Conservation (phyloP, 1,140 invertebrate genomes). For the Anagrus nilaparvatae region DNA sequence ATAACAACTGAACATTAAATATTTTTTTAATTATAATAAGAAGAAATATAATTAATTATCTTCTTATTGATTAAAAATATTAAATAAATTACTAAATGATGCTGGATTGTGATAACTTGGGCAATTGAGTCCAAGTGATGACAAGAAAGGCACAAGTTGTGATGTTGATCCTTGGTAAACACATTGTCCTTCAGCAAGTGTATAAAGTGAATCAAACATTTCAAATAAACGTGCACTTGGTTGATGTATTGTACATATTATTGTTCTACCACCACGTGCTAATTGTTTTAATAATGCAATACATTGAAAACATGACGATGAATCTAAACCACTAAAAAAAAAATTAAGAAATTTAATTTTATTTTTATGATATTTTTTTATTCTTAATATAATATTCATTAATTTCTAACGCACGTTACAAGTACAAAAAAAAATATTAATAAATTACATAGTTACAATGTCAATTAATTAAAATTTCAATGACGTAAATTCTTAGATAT, state of each 20-base stretch:
- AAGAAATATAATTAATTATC: conserved; percentile 7
- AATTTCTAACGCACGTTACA: not conserved
- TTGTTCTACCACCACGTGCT: conserved; percentile 81
- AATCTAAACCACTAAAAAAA: conserved; percentile 74
- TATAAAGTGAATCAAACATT: conserved; percentile 94
- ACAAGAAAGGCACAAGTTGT: conserved; percentile 79
- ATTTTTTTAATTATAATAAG: conserved; percentile 9
- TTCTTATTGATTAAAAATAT: not conserved
- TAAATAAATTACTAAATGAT: conserved; percentile 63
- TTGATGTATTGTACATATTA: conserved; percentile 97
- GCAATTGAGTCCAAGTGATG: conserved; percentile 71
- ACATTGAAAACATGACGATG: conserved; percentile 89
- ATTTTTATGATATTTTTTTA: not conserved
- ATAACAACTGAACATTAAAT: not conserved
- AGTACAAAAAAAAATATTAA: too few species aligned
- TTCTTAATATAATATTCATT: not conserved
- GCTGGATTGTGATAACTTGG: conserved; percentile 95
- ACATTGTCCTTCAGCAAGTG: conserved; percentile 86
- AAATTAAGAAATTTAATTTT: not conserved
- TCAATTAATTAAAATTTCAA: too few species aligned
- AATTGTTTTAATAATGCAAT: conserved; percentile 80
- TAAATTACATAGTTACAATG: too few species aligned
- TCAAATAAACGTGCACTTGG: conserved; percentile 92
- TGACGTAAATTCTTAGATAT: too few species aligned
- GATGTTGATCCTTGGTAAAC: conserved; percentile 83